These are phyloP conservation scores for Herpailurus yagouaroundi DNA, from an alignment of 2,113 vertebrate species.

Conservation along the genomic window DNA sequence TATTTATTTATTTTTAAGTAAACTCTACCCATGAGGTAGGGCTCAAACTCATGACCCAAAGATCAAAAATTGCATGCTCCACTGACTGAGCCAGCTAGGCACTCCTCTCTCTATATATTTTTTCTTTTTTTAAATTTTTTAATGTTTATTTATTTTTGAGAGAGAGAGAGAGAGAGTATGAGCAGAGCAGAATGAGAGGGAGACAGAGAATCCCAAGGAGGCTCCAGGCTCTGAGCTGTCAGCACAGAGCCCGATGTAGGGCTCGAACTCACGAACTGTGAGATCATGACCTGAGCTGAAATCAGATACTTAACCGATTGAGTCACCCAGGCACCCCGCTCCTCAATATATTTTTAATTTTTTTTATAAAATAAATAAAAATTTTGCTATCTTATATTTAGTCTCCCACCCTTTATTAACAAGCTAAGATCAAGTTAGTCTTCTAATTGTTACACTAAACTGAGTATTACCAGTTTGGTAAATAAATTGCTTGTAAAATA, in stretches of 20 bases:
- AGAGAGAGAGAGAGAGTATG: no score
- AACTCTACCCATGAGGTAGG: background rate
- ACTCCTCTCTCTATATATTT: background rate
- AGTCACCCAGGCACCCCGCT: no score
- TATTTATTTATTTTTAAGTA: background rate
- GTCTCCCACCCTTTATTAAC: background rate
- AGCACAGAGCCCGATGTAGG: no score
- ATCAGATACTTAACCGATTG: no score
- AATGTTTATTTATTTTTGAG: no score
- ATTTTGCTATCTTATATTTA: background rate
- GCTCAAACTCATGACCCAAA: background rate
- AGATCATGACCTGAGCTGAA: no score
- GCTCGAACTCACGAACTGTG: no score
- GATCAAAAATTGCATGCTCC: background rate
- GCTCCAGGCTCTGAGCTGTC: no score
- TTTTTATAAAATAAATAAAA: background rate
- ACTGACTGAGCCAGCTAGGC: background rate
- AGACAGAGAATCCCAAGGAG: no score
- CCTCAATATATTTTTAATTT: background rate
- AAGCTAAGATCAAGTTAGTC: background rate
- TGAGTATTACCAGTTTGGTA: background rate
- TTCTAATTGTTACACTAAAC: constrained; percentile 26
- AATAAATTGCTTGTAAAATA: constrained; percentile 19
- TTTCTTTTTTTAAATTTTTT: background rate
- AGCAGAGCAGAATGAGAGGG: no score